phyloP scores from a whole-genome alignment of 30 jellyfish, hydroid and myxozoan species.

The Pseudorhiza aurosa region DNA sequence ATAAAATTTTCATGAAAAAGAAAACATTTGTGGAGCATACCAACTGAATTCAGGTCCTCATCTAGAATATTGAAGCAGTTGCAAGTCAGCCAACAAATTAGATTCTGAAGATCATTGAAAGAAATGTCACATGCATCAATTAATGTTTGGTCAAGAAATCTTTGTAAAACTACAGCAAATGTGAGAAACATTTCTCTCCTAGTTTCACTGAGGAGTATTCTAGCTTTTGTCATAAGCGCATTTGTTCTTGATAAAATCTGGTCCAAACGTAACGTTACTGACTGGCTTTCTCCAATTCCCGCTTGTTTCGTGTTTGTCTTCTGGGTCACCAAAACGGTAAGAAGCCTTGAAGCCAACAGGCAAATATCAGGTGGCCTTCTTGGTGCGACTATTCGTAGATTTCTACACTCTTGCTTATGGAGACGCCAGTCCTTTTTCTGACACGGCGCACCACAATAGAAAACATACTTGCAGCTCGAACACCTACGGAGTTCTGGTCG shows the following conservation, averaged over 20 bases:
- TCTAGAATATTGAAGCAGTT: slow-evolving; percentile 84
- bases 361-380: slow-evolving; percentile 94
- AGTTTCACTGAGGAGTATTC: slow-evolving; percentile 8
- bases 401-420: slow-evolving; percentile 90
- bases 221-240: background rate
- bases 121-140: slow-evolving; percentile 22
- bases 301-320: background rate
- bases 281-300: background rate
- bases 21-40: too few species aligned
- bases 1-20: too few species aligned
- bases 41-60: slow-evolving; percentile 79
- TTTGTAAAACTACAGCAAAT: slow-evolving; percentile 65
- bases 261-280: background rate
- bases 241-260: background rate
- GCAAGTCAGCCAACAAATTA: slow-evolving; percentile 79
- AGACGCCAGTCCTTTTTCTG: slow-evolving; percentile 85
- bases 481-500: slow-evolving; percentile 57
- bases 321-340: slow-evolving; percentile 4
- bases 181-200: slow-evolving; percentile 85
- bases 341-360: slow-evolving; percentile 72
- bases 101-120: slow-evolving; percentile 51
- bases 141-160: slow-evolving; percentile 4
- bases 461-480: slow-evolving; percentile 77
- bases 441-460: slow-evolving; percentile 85
- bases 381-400: slow-evolving; percentile 76